Conservation (phyloP, 2,797 vertebrate species). For the Muraenolepis orangiensis region DNA sequence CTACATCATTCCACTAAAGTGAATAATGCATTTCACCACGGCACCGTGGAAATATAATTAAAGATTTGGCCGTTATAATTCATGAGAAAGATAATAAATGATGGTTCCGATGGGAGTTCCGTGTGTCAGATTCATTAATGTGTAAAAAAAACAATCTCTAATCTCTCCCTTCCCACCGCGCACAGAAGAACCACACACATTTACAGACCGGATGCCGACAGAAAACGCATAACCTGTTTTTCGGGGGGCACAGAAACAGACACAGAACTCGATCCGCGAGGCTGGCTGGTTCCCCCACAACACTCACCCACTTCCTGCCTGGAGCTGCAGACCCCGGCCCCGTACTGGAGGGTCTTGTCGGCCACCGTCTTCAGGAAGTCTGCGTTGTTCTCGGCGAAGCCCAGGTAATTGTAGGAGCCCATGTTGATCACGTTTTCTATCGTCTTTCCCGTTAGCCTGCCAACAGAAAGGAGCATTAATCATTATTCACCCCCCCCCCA, state of each 20-base stretch:
- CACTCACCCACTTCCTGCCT: conserved; percentile 89
- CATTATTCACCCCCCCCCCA: background rate
- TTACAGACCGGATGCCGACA: background rate
- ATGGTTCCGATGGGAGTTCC: conserved; percentile 6
- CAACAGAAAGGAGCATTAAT: conserved; percentile 19
- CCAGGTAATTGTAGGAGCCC: conserved; percentile 97
- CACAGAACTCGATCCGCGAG: background rate
- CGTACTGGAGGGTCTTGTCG: conserved; percentile 72
- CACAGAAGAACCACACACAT: background rate
- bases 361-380: conserved; percentile 85
- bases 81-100: conserved; percentile 50
- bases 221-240: background rate
- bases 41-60: conserved; percentile 60
- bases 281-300: background rate
- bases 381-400: conserved; percentile 82
- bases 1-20: conserved; percentile 67
- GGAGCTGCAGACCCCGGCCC: conserved; percentile 84
- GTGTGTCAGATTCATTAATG: background rate
- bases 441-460: conserved; percentile 85
- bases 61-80: conserved; percentile 53
- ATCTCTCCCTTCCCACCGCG: background rate
- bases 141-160: background rate
- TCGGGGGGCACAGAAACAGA: too few species aligned
- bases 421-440: conserved; percentile 90
- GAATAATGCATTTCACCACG: conserved; percentile 65